Conservation (phyloP, 2,113 vertebrate genomes). For the Pogona vitticeps region DNA sequence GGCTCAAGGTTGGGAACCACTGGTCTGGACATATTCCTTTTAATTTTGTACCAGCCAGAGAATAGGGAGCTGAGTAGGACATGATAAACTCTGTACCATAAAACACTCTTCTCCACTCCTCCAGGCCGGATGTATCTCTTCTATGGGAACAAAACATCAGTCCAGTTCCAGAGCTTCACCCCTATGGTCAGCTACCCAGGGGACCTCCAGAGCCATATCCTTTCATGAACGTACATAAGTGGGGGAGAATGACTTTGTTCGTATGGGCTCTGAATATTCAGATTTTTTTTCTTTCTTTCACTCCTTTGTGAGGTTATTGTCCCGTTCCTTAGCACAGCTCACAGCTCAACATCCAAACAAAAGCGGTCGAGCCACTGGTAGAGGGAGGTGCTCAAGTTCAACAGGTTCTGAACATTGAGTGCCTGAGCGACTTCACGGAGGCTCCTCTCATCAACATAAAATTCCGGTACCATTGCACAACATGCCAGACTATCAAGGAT, state of each 20-base stretch:
- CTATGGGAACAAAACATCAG: slow-evolving; percentile 93
- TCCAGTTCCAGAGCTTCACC: slow-evolving; percentile 90
- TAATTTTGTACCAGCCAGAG: no score
- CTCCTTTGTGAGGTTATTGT: background rate
- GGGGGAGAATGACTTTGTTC: background rate
- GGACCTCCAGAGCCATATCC: slow-evolving; percentile 92
- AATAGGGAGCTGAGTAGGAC: no score
- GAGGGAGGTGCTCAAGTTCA: slow-evolving; percentile 94
- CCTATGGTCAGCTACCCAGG: slow-evolving; percentile 86
- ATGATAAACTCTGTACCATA: background rate
- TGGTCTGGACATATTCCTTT: no score
- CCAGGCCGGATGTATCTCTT: slow-evolving; percentile 94
- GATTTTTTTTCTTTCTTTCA: background rate
- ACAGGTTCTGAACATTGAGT: slow-evolving; percentile 94
- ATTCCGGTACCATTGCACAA: slow-evolving; percentile 79
- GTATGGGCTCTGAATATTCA: background rate
- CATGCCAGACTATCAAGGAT: background rate
- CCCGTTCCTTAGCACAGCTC: slow-evolving; percentile 72
- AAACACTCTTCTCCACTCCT: background rate
- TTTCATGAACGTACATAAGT: slow-evolving; percentile 25
- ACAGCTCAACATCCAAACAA: slow-evolving; percentile 92
- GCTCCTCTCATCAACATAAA: slow-evolving; percentile 88
- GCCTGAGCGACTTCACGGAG: slow-evolving; percentile 85
- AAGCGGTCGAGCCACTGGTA: slow-evolving; percentile 86
- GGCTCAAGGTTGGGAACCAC: no score